Percentiles rank a stretch among this genome's conserved stretches.
phyloP scores from a whole-genome alignment of 2,888 invertebrate genomes.

The Tethea ocularis region DNA sequence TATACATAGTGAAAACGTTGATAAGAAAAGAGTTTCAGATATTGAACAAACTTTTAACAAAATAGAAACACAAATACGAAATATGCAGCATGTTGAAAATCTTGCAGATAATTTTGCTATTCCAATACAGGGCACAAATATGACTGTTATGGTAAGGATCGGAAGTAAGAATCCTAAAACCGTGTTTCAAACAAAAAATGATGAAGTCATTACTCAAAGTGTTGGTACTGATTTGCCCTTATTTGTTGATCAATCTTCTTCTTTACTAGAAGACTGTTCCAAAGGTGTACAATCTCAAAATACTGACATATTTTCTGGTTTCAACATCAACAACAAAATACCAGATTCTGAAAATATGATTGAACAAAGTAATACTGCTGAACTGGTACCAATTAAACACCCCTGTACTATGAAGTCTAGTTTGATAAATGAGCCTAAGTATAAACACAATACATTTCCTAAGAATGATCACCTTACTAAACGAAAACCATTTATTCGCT shows the following conservation, averaged over 20 bases:
- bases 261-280: slow-evolving; percentile 52
- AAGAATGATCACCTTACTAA: slow-evolving; percentile 37
- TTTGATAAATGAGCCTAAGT: slow-evolving; percentile 15
- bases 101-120: slow-evolving; percentile 55
- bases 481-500: slow-evolving; percentile 49
- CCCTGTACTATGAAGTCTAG: slow-evolving; percentile 24
- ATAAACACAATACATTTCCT: slow-evolving; percentile 55
- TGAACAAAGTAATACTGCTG: slow-evolving; percentile 18
- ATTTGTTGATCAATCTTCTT: slow-evolving; percentile 51
- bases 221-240: not conserved
- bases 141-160: slow-evolving; percentile 64
- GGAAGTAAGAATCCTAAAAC: slow-evolving; percentile 31
- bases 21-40: not conserved
- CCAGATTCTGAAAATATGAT: slow-evolving; percentile 13
- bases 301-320: slow-evolving; percentile 29
- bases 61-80: slow-evolving; percentile 12
- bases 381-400: slow-evolving; percentile 13
- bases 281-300: slow-evolving; percentile 57
- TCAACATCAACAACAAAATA: slow-evolving; percentile 13
- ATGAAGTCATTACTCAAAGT: slow-evolving; percentile 13
- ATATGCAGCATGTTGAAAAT: slow-evolving; percentile 22
- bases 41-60: slow-evolving; percentile 15
- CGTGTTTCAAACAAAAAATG: slow-evolving; percentile 16
- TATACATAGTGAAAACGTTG: not conserved
- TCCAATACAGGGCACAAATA: slow-evolving; percentile 75